A percentile compares a stretch with the other conserved stretches of the same genome.
Evolutionary conservation across 2,113 vertebrate species (phyloP).

Genomic region (Gallinago jamesoni): DNA sequence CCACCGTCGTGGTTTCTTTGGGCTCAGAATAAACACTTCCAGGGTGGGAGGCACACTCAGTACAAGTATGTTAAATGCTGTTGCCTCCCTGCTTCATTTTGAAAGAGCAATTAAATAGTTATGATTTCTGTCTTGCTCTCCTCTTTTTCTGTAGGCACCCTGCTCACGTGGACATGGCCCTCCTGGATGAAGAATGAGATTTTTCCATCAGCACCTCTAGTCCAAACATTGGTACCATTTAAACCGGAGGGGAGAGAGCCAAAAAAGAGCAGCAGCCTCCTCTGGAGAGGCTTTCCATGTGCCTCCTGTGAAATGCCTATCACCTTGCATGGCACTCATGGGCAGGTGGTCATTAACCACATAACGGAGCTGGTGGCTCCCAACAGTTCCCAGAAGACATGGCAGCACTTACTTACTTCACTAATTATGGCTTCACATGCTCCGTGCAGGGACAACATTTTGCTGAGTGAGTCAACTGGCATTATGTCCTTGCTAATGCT

Average conservation of each 20-base stretch:
- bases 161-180: not conserved
- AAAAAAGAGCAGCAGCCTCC: not conserved
- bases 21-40: not conserved
- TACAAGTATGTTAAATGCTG: not conserved
- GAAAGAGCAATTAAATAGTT: not conserved
- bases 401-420: not conserved
- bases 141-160: not conserved
- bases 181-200: not conserved
- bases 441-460: not conserved
- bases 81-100: not conserved
- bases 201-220: not conserved
- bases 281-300: not conserved
- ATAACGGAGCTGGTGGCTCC: rapidly evolving
- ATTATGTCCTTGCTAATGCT: not conserved
- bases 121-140: not conserved
- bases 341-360: not conserved
- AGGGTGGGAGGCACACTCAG: not conserved
- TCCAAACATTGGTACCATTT: not conserved
- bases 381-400: rapidly evolving
- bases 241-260: not conserved
- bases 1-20: not conserved
- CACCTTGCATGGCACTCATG: rapidly evolving
- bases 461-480: not conserved
- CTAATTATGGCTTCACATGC: not conserved
- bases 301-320: not conserved